Evolutionary conservation across 1,140 invertebrate genomes (phyloP).

Genomic region (Drosophila biarmipes): DNA sequence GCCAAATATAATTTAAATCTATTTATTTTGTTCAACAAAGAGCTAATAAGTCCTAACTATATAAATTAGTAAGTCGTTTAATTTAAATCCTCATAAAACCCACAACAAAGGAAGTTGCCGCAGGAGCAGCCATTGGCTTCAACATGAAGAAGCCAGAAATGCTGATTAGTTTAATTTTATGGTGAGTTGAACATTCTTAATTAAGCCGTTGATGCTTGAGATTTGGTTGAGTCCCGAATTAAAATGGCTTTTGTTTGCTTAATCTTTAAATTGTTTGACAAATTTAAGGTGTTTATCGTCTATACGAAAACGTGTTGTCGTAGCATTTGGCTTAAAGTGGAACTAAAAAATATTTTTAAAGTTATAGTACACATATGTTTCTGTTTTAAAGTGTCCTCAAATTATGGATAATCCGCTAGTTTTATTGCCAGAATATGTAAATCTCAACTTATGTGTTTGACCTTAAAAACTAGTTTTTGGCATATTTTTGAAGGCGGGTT

Average conservation of each 20-base stretch:
- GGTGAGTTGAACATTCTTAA: constrained; percentile 50
- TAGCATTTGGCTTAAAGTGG: not conserved
- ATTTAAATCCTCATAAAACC: constrained; percentile 55
- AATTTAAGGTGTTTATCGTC: not conserved
- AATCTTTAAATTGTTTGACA: constrained; percentile 1
- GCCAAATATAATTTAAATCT: constrained; percentile 81
- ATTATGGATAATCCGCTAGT: not conserved
- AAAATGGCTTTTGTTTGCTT: not conserved
- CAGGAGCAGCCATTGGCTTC: constrained; percentile 60
- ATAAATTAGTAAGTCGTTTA: constrained; percentile 80
- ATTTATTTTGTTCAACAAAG: constrained; percentile 74
- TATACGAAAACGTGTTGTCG: not conserved
- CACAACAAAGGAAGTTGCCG: constrained; percentile 23
- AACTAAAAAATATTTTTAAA: not conserved
- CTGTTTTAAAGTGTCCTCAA: not conserved
- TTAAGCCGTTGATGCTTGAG: not conserved
- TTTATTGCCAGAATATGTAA: constrained; percentile 29
- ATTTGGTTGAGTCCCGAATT: not conserved
- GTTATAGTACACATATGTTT: no score
- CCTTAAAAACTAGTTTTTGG: constrained; percentile 40
- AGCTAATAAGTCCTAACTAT: constrained; percentile 76
- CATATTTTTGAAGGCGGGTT: constrained; percentile 28
- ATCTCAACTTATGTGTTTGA: constrained; percentile 11
- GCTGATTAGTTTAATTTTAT: constrained; percentile 74
- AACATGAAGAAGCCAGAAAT: constrained; percentile 68